A percentile compares a stretch with the other conserved stretches of the same genome.
Conservation (phyloP, 2,888 invertebrate genomes). For the Drosophila pseudotalamancana region DNA sequence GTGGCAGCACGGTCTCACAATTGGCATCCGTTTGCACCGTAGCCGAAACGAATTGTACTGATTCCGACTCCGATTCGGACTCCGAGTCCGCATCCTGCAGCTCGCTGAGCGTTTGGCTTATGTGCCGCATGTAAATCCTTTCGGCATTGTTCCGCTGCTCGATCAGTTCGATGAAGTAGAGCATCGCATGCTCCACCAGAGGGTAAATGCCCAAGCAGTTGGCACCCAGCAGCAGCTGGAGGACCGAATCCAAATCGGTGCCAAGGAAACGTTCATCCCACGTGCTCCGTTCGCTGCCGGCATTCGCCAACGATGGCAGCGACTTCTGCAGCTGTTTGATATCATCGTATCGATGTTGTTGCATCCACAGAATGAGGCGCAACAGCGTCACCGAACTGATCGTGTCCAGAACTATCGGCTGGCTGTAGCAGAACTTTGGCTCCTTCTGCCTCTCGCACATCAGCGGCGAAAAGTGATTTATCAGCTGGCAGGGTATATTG, state of each 20-base stretch:
- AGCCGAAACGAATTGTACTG: no score
- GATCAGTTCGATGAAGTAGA: slow-evolving; percentile 29
- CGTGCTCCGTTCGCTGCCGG: neutral
- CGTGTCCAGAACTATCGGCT: slow-evolving; percentile 20
- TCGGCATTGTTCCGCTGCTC: slow-evolving; percentile 10
- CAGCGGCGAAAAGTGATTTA: slow-evolving; percentile 33
- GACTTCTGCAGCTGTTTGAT: slow-evolving; percentile 1
- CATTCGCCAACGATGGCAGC: slow-evolving; percentile 3
- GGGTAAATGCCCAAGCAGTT: slow-evolving; percentile 39
- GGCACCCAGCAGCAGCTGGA: slow-evolving; percentile 45
- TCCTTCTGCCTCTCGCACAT: slow-evolving; percentile 18
- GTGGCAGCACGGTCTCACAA: neutral
- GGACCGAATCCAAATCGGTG: slow-evolving; percentile 15
- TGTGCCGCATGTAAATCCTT: neutral
- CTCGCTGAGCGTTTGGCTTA: neutral
- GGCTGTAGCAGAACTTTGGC: neutral
- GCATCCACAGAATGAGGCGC: slow-evolving; percentile 48
- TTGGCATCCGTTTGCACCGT: no score
- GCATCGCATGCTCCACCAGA: slow-evolving; percentile 24
- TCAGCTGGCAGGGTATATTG: slow-evolving; percentile 31
- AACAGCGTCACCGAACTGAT: slow-evolving; percentile 39
- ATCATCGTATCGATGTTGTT: slow-evolving; percentile 34
- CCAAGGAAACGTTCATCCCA: slow-evolving; percentile 50
- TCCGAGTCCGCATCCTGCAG: no score
- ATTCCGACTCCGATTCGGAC: no score